A percentile compares a stretch with the other conserved stretches of the same genome.
Evolutionary conservation across 2,797 vertebrate genomes (phyloP).

Genomic region (Trematomus bernacchii): DNA sequence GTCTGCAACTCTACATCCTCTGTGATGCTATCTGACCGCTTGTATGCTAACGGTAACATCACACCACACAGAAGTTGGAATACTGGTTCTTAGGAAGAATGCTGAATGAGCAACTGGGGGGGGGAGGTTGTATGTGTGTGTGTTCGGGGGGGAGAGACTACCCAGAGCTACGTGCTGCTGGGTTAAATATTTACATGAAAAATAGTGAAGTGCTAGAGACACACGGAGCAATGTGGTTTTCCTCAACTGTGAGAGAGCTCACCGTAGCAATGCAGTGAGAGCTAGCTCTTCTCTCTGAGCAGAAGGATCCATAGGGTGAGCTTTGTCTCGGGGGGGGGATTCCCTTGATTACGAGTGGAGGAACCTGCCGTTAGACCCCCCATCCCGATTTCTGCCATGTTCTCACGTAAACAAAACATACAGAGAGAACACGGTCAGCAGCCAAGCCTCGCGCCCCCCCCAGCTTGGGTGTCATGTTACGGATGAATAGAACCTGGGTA

Average conservation of each 20-base stretch:
- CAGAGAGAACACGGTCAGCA: too few species aligned
- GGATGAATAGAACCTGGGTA: too few species aligned
- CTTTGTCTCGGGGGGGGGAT: too few species aligned
- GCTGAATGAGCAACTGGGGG: background rate
- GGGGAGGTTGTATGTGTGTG: background rate
- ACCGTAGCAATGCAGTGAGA: background rate
- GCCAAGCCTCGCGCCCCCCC: too few species aligned
- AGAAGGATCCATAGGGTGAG: too few species aligned
- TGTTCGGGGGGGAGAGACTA: conserved; percentile 13
- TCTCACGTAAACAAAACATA: too few species aligned
- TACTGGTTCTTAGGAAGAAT: too few species aligned
- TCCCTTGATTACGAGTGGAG: too few species aligned
- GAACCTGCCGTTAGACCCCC: too few species aligned
- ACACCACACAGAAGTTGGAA: too few species aligned
- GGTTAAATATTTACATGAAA: conserved; percentile 74
- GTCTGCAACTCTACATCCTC: background rate
- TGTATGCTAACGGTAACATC: background rate
- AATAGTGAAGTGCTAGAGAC: conserved; percentile 11
- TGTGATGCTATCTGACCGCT: background rate
- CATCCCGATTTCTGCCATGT: too few species aligned
- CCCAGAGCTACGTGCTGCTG: conserved; percentile 40
- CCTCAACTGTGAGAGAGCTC: background rate
- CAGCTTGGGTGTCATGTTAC: too few species aligned
- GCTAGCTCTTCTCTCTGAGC: background rate
- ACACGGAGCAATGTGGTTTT: conserved; percentile 19